Conservation (phyloP, 2,113 vertebrate species). For the Isurus oxyrinchus region DNA sequence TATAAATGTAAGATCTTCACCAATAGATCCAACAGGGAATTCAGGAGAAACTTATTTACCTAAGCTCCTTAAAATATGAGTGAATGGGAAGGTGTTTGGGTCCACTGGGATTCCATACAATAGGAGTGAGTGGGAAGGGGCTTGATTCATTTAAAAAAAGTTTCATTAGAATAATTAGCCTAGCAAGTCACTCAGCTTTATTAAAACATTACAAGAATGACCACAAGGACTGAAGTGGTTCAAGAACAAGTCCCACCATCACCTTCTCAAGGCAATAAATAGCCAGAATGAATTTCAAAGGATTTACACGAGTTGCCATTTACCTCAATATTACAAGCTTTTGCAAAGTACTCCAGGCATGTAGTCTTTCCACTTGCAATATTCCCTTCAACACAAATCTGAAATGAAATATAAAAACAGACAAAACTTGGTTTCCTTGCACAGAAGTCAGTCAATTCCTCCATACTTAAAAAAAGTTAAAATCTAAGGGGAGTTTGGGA, state of each 20-base stretch:
- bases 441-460: background rate
- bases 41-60: no score
- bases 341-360: slow-evolving; percentile 83
- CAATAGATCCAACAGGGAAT: no score
- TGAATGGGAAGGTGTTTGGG: background rate
- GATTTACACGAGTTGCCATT: background rate
- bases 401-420: slow-evolving; percentile 37
- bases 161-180: background rate
- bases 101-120: background rate
- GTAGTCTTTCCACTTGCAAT: slow-evolving; percentile 94
- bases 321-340: slow-evolving; percentile 73
- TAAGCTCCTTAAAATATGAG: no score
- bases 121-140: background rate
- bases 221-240: background rate
- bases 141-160: background rate
- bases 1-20: no score
- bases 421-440: background rate
- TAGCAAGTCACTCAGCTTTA: background rate
- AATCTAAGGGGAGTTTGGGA: background rate
- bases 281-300: background rate
- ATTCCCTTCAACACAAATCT: slow-evolving; percentile 90
- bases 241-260: background rate
- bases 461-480: background rate
- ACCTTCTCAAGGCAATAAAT: background rate
- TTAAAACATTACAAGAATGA: background rate